A percentile compares a stretch with the other conserved stretches of the same genome.
phyloP scores from a whole-genome alignment of 2,888 invertebrate genomes.

The Lycaena phlaeas region DNA sequence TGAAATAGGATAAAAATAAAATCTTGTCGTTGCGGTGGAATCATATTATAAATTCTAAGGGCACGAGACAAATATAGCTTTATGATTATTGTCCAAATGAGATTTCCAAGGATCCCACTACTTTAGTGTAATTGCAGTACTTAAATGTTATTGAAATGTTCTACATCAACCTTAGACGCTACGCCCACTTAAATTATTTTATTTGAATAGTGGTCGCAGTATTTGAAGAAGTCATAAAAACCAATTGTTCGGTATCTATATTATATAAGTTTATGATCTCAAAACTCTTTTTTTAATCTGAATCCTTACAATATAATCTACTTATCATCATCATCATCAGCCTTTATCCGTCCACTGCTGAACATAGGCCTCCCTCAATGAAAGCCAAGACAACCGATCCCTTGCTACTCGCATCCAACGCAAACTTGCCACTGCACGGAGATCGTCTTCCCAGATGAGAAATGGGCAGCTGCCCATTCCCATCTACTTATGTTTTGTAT shows the following conservation, averaged over 20 bases:
- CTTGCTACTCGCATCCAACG: too few relatives aligned
- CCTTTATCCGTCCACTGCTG: too few relatives aligned
- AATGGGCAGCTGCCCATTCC: too few relatives aligned
- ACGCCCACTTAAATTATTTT: conserved; percentile 24
- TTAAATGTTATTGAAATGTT: conserved; percentile 45
- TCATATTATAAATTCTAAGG: conserved; percentile 46
- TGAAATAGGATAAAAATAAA: conserved; percentile 1
- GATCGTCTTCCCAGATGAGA: too few relatives aligned
- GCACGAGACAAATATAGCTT: conserved; percentile 50
- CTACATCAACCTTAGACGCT: conserved; percentile 30
- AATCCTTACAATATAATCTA: too few relatives aligned
- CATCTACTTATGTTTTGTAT: too few relatives aligned
- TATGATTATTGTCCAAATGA: conserved; percentile 46
- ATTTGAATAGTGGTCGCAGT: conserved; percentile 5
- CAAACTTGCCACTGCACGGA: too few relatives aligned
- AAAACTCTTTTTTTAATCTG: too few relatives aligned
- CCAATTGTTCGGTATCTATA: conserved; percentile 1
- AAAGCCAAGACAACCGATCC: too few relatives aligned
- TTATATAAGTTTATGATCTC: too few relatives aligned
- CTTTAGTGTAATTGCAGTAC: conserved; percentile 29
- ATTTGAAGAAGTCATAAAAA: background rate
- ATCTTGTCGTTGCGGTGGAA: conserved; percentile 20
- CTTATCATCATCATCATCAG: too few relatives aligned
- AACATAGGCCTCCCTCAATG: too few relatives aligned
- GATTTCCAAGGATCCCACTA: conserved; percentile 43